Evolutionary conservation across 2,797 vertebrate genomes (phyloP).

Genomic region (Ciconia nigra): DNA sequence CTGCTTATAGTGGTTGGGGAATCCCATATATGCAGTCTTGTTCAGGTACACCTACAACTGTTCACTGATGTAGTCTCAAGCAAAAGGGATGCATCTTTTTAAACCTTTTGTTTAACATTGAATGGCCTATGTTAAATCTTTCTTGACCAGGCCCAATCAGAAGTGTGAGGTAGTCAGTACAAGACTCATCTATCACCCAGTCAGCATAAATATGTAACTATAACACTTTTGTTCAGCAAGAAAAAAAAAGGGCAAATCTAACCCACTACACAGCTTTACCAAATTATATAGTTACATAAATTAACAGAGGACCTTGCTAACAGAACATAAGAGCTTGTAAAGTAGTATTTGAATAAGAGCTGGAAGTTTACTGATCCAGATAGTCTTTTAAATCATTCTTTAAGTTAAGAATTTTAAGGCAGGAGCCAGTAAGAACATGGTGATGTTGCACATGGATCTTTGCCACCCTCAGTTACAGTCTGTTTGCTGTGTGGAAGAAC

Average conservation of each 20-base stretch:
- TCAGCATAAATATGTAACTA: not conserved
- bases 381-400: not conserved
- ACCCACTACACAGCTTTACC: not conserved
- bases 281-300: not conserved
- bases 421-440: not conserved
- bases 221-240: not conserved
- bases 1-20: too few relatives aligned
- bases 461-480: not conserved
- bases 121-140: not conserved
- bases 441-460: not conserved
- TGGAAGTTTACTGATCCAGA: not conserved
- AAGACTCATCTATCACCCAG: not conserved
- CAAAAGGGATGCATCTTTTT: not conserved
- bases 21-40: not conserved
- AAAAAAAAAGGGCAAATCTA: not conserved
- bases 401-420: not conserved
- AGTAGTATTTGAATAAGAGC: not conserved
- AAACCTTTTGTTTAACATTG: not conserved
- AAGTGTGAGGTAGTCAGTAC: not conserved
- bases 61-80: not conserved
- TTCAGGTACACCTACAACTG: not conserved
- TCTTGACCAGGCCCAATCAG: not conserved
- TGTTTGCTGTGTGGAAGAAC: not conserved
- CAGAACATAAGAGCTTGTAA: not conserved
- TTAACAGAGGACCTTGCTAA: not conserved